These are phyloP conservation scores for Lutjanus erythropterus DNA, from an alignment of 2,113 vertebrate genomes.

Conservation along the genomic window DNA sequence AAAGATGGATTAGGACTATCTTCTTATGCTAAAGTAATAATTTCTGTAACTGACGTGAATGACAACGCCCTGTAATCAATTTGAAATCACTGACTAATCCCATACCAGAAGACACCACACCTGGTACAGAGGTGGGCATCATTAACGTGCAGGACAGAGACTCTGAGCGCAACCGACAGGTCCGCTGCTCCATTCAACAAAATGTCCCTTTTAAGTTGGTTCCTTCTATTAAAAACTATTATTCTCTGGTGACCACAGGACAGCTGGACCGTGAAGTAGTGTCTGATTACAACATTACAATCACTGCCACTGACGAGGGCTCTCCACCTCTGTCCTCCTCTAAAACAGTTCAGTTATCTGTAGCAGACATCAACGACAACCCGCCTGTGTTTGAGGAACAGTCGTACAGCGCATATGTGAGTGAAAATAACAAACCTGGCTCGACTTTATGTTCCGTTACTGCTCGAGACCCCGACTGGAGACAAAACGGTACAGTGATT, in stretches of 20 bases:
- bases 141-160: slow-evolving; percentile 78
- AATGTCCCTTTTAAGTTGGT: slow-evolving; percentile 67
- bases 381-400: slow-evolving; percentile 68
- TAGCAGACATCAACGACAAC: slow-evolving; percentile 77
- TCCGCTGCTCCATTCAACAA: slow-evolving; percentile 68
- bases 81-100: slow-evolving; percentile 80
- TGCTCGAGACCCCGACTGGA: slow-evolving; percentile 73
- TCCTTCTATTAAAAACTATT: slow-evolving; percentile 75
- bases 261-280: slow-evolving; percentile 71
- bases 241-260: slow-evolving; percentile 69
- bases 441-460: slow-evolving; percentile 66
- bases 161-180: slow-evolving; percentile 66
- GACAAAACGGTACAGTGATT: slow-evolving; percentile 45
- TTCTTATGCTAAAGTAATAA: slow-evolving; percentile 78
- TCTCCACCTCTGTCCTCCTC: slow-evolving; percentile 69
- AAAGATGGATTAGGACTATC: slow-evolving; percentile 81
- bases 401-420: slow-evolving; percentile 68
- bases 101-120: slow-evolving; percentile 75
- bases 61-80: slow-evolving; percentile 83
- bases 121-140: slow-evolving; percentile 81
- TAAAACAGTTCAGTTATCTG: slow-evolving; percentile 56
- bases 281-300: slow-evolving; percentile 74
- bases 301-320: slow-evolving; percentile 73
- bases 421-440: slow-evolving; percentile 70
- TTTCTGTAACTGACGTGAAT: slow-evolving; percentile 85